Percentiles rank a stretch among this genome's conserved stretches.
phyloP scores from a whole-genome alignment of 2,888 invertebrate species.

The Sarcophaga carnaria region DNA sequence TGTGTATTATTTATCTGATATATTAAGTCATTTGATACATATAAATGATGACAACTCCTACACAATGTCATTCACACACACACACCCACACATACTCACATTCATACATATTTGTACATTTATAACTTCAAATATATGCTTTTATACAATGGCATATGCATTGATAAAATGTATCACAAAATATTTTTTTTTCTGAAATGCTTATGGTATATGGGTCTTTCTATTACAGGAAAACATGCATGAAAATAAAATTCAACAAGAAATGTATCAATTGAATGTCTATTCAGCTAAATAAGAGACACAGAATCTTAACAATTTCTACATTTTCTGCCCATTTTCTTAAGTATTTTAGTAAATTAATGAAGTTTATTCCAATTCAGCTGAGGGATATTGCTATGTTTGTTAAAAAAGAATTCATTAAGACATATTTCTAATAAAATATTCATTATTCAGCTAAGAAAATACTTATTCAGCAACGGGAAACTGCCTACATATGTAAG shows the following conservation, averaged over 20 bases:
- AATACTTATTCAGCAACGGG: no score
- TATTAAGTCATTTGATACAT: conserved; percentile 64
- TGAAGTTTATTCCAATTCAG: no score
- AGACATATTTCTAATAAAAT: no score
- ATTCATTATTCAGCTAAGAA: no score
- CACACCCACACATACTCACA: not conserved
- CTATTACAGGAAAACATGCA: not conserved
- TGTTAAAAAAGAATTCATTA: no score
- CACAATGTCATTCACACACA: not conserved
- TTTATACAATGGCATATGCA: conserved; percentile 52
- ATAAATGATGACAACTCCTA: not conserved
- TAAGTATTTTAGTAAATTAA: no score
- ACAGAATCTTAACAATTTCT: no score
- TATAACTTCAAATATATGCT: conserved; percentile 5
- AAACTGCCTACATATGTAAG: no score
- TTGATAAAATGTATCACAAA: conserved; percentile 56
- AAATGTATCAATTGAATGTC: no score
- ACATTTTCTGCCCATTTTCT: no score
- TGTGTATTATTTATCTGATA: conserved; percentile 28
- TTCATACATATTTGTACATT: conserved; percentile 9
- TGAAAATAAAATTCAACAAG: not conserved
- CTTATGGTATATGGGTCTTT: not conserved
- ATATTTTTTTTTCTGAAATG: not conserved
- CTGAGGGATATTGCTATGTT: no score
- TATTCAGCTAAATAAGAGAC: no score